A percentile compares a stretch with the other conserved stretches of the same genome.
Evolutionary conservation across 1,140 invertebrate genomes (phyloP).

Genomic region (Liolophura sinensis): DNA sequence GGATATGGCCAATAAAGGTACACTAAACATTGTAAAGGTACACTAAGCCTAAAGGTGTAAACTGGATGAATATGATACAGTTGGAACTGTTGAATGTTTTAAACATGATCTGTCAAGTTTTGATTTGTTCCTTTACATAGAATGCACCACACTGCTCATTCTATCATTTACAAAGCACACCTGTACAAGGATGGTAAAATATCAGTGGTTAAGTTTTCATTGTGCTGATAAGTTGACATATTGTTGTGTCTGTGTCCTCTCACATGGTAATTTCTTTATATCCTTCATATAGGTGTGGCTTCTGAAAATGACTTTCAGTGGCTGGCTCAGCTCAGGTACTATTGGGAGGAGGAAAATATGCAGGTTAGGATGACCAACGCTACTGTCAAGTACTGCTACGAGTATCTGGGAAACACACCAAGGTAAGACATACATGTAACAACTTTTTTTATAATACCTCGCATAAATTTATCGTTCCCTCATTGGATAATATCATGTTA

Average conservation of each 20-base stretch:
- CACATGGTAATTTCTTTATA: not conserved
- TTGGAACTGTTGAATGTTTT: conserved; percentile 4
- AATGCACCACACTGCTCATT: not conserved
- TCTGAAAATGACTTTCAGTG: conserved; percentile 60
- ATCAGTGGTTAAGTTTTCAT: not conserved
- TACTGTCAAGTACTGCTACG: conserved; percentile 58
- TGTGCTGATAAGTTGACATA: not conserved
- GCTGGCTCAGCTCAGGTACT: conserved; percentile 59
- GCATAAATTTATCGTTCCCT: too few species aligned
- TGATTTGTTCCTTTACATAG: not conserved
- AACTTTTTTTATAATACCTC: too few species aligned
- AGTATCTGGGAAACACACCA: conserved; percentile 59
- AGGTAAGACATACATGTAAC: conserved; percentile 8
- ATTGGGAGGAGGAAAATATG: conserved; percentile 57
- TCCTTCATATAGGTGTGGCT: conserved; percentile 37
- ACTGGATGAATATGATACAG: not conserved
- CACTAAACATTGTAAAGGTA: conserved; percentile 44
- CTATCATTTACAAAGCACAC: not conserved
- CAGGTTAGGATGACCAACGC: conserved; percentile 58
- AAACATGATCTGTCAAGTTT: not conserved
- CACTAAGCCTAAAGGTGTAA: too few species aligned
- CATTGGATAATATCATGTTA: too few species aligned
- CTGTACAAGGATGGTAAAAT: too few species aligned
- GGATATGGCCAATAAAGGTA: conserved; percentile 54
- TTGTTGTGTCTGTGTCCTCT: not conserved